Conservation (phyloP, 1,140 invertebrate species). For the Venustaconcha ellipsiformis region DNA sequence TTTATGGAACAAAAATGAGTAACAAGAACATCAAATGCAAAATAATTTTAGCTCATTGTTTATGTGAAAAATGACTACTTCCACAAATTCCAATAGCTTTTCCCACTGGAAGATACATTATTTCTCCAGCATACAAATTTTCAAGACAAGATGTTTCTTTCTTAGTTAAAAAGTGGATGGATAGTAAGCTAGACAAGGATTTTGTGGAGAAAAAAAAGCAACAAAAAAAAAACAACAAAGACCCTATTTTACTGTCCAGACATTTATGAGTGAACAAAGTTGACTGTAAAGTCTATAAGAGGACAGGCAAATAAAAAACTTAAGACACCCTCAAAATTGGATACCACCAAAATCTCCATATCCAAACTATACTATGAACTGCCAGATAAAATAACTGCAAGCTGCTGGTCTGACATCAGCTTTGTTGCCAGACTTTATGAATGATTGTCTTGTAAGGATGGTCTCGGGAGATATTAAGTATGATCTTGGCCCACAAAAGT, state of each 20-base stretch:
- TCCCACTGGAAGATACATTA: constrained; percentile 3
- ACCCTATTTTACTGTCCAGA: constrained; percentile 3
- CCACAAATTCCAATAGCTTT: constrained; percentile 11
- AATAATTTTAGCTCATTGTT: constrained; percentile 8
- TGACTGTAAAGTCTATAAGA: not conserved
- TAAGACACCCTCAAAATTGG: constrained; percentile 13
- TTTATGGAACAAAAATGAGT: constrained; percentile 1
- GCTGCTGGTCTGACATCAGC: constrained; percentile 4
- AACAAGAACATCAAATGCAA: constrained; percentile 8
- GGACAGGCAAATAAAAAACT: not conserved
- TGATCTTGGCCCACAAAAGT: constrained; percentile 13
- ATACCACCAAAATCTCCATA: constrained; percentile 12
- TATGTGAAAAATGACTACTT: constrained; percentile 18
- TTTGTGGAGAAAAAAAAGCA: not conserved
- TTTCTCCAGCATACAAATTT: constrained; percentile 9
- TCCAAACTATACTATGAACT: not conserved
- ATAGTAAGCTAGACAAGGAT: not conserved
- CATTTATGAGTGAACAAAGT: not conserved
- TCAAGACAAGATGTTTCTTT: not conserved
- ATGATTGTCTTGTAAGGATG: constrained; percentile 1
- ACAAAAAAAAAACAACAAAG: too few relatives aligned
- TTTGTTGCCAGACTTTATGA: constrained; percentile 9
- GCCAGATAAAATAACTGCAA: constrained; percentile 11
- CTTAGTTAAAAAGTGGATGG: not conserved
- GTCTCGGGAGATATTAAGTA: constrained; percentile 11